phyloP scores from a whole-genome alignment of 2,888 invertebrate genomes.

The Tenthredo amoena region DNA sequence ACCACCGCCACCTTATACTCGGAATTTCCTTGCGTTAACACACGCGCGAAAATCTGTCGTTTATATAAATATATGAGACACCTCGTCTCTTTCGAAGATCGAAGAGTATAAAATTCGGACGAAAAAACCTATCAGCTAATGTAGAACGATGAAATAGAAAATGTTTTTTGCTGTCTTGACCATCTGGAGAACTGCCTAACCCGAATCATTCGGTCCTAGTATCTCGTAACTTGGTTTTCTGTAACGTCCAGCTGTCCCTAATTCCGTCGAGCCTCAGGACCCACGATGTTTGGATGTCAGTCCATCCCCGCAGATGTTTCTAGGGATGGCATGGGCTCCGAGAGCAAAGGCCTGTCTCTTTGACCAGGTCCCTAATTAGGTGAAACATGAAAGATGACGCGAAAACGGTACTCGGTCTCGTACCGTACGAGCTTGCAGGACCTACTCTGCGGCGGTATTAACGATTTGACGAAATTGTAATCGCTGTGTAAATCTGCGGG shows the following conservation, averaged over 20 bases:
- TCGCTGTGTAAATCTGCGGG: neutral
- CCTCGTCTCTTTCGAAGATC: neutral
- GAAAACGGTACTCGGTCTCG: neutral
- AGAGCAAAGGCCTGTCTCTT: constrained; percentile 14
- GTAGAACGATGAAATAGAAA: neutral
- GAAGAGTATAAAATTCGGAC: neutral
- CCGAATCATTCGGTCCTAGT: neutral
- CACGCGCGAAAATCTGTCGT: neutral
- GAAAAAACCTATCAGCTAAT: neutral
- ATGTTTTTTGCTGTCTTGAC: neutral
- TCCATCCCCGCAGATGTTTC: constrained; percentile 9
- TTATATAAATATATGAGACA: neutral
- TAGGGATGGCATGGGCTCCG: neutral
- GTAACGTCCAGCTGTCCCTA: neutral
- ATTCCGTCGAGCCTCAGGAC: neutral
- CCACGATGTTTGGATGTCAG: neutral
- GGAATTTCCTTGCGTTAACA: neutral
- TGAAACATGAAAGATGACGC: constrained; percentile 40
- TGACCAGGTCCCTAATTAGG: constrained; percentile 41
- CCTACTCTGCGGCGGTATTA: neutral
- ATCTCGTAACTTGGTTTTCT: neutral
- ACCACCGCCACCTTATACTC: neutral
- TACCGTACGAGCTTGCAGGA: neutral
- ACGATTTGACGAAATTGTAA: constrained; percentile 24
- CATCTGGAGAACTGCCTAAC: neutral